A percentile compares a stretch with the other conserved stretches of the same genome.
These are phyloP conservation scores for Olivierus martensii DNA, from an alignment of 1,140 invertebrate genomes.

Conservation along the genomic window DNA sequence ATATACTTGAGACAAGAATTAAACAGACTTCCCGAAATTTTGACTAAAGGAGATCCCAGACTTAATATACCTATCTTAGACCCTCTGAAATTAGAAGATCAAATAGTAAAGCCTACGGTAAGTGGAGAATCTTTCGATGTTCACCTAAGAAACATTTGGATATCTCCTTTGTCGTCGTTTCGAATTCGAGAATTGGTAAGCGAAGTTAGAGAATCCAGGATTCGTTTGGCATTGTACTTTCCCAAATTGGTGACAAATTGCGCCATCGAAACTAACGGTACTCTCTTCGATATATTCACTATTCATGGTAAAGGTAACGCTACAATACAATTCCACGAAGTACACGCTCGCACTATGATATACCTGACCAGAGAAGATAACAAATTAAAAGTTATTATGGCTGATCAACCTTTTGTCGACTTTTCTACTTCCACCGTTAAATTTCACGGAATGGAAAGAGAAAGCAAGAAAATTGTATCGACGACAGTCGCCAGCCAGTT, in stretches of 20 bases:
- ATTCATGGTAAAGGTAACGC: slow-evolving; percentile 18
- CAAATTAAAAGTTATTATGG: slow-evolving; percentile 4
- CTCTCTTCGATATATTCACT: slow-evolving; percentile 19
- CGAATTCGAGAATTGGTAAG: slow-evolving; percentile 15
- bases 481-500: slow-evolving; percentile 18
- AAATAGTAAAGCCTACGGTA: slow-evolving; percentile 17
- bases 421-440: slow-evolving; percentile 11
- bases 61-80: slow-evolving; percentile 11
- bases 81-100: slow-evolving; percentile 15
- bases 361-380: slow-evolving; percentile 18
- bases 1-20: slow-evolving; percentile 3
- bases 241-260: slow-evolving; percentile 17
- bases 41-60: slow-evolving; percentile 11
- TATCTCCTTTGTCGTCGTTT: slow-evolving; percentile 16
- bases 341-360: slow-evolving; percentile 18
- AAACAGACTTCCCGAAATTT: slow-evolving; percentile 4
- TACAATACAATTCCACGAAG: slow-evolving; percentile 19
- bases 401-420: slow-evolving; percentile 22
- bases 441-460: not conserved
- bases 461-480: not conserved
- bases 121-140: slow-evolving; percentile 19
- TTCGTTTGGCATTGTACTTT: slow-evolving; percentile 18
- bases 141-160: slow-evolving; percentile 13
- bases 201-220: slow-evolving; percentile 15
- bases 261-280: slow-evolving; percentile 17